Percentiles rank a stretch among this genome's conserved stretches.
These are phyloP conservation scores for Hydra vulgaris DNA, from an alignment of 30 jellyfish, hydroid and myxozoan genomes.

Conservation along the genomic window DNA sequence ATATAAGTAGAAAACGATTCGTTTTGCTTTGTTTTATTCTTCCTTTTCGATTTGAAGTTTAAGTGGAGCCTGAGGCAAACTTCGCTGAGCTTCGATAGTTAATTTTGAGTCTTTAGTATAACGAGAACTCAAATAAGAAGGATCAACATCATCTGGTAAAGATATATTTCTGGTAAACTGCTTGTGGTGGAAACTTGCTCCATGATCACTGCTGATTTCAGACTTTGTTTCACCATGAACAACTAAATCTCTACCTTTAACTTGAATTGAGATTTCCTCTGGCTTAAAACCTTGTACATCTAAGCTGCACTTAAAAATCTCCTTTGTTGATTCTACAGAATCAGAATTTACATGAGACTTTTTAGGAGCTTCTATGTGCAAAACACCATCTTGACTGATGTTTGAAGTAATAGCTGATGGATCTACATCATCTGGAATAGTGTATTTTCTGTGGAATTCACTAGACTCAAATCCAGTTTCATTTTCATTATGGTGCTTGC, in stretches of 20 bases:
- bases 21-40: no score
- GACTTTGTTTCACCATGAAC: no score
- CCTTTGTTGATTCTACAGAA: not conserved
- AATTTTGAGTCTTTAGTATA: slow-evolving; percentile 24
- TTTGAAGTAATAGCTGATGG: slow-evolving; percentile 22
- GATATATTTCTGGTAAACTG: no score
- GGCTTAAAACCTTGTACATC: no score
- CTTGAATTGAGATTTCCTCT: no score
- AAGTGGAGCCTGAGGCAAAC: no score
- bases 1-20: no score
- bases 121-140: slow-evolving; percentile 18
- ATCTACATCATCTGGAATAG: slow-evolving; percentile 38
- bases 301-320: slow-evolving; percentile 24
- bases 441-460: slow-evolving; percentile 41
- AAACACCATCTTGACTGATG: slow-evolving; percentile 31
- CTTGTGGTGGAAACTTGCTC: no score
- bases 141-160: slow-evolving; percentile 27
- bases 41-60: no score
- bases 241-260: no score
- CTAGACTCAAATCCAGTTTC: slow-evolving; percentile 41
- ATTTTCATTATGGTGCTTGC: slow-evolving; percentile 54
- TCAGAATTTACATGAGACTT: not conserved
- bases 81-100: slow-evolving; percentile 34
- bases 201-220: no score
- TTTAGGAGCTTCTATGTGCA: slow-evolving; percentile 29